Conservation (phyloP, 2,113 vertebrate genomes). For the Caloenas nicobarica region DNA sequence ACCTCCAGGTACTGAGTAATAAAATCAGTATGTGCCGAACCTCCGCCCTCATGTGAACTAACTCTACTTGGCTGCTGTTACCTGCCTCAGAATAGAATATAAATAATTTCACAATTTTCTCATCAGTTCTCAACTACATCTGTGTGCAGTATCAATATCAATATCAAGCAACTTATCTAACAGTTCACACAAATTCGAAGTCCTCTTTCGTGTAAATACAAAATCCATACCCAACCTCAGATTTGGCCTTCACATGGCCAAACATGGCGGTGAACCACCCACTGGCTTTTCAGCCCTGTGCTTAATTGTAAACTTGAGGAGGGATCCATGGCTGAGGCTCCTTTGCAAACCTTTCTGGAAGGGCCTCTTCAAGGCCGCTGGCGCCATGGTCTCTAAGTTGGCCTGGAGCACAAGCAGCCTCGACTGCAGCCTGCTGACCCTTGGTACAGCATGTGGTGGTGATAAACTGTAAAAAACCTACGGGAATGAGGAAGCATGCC, state of each 20-base stretch:
- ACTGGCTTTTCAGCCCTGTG: not conserved
- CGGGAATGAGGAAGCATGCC: not conserved
- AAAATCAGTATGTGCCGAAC: not conserved
- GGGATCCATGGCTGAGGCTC: not conserved
- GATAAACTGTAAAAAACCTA: not conserved
- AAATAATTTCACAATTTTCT: not conserved
- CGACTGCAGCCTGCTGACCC: not conserved
- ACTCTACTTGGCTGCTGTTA: not conserved
- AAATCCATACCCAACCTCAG: not conserved
- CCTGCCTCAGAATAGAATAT: not conserved
- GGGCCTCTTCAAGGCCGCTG: not conserved
- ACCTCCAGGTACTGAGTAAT: not conserved
- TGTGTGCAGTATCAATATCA: not conserved
- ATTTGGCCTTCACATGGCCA: not conserved
- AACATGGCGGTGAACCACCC: not conserved
- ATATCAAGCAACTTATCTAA: not conserved
- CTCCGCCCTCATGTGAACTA: not conserved
- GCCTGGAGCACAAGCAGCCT: not conserved
- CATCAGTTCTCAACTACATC: not conserved
- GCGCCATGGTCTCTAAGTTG: not conserved
- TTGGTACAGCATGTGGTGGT: not conserved
- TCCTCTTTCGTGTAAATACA: not conserved
- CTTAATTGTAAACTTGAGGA: not conserved
- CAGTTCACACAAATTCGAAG: not conserved
- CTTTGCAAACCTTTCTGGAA: not conserved